phyloP scores from a whole-genome alignment of 2,113 vertebrate genomes.

The Abramis brama region DNA sequence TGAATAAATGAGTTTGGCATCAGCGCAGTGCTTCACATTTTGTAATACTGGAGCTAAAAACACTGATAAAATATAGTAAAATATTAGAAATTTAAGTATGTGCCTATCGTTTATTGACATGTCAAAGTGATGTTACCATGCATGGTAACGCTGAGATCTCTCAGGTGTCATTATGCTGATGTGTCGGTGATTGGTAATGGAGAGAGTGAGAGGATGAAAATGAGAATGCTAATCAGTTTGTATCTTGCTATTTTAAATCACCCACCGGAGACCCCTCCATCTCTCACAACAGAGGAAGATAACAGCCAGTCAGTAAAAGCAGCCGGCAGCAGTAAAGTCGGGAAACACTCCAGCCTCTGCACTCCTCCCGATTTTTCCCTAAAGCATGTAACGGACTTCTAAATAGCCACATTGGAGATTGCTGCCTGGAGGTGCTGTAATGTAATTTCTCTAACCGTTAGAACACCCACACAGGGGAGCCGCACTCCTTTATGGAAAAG shows the following conservation, averaged over 20 bases:
- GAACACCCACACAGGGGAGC: conserved; percentile 53
- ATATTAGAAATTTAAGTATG: background rate
- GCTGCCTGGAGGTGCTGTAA: conserved; percentile 57
- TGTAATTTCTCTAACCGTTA: conserved; percentile 60
- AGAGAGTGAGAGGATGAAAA: background rate
- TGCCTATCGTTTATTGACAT: background rate
- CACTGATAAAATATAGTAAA: background rate
- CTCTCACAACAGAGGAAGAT: conserved; percentile 35
- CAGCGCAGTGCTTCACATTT: background rate
- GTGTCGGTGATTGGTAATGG: background rate
- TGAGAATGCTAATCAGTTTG: conserved; percentile 14
- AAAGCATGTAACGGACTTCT: conserved; percentile 54
- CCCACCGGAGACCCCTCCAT: conserved; percentile 43
- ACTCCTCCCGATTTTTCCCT: conserved; percentile 44
- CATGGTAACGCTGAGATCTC: conserved; percentile 20
- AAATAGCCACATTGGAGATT: conserved; percentile 54
- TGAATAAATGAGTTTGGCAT: background rate
- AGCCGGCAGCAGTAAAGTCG: conserved; percentile 50
- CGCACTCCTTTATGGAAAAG: conserved; percentile 47
- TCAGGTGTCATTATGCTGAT: conserved; percentile 3
- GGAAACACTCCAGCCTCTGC: conserved; percentile 29
- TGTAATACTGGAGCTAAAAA: background rate
- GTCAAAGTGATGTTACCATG: conserved; percentile 20
- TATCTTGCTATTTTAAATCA: conserved; percentile 47
- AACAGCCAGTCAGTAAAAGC: conserved; percentile 46